Evolutionary conservation across 2,888 invertebrate species (phyloP).

Genomic region (Alentia gelatinosa): DNA sequence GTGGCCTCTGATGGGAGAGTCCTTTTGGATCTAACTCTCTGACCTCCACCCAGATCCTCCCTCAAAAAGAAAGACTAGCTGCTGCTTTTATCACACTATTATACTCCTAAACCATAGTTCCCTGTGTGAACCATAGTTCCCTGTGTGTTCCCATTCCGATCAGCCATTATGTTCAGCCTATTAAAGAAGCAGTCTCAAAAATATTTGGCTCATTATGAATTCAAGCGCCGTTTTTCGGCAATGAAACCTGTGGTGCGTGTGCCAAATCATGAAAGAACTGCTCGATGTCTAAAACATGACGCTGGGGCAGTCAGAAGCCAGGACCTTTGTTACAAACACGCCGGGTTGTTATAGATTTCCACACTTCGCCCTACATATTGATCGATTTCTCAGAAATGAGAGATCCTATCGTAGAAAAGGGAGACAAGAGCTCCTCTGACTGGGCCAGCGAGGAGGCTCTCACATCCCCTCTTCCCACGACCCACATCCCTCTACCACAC

Average conservation of each 20-base stretch:
- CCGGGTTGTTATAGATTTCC: background rate
- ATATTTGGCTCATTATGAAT: no score
- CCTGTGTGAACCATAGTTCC: no score
- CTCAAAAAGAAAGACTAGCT: no score
- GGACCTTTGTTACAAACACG: background rate
- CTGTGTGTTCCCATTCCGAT: no score
- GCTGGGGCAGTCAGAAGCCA: background rate
- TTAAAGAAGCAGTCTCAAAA: no score
- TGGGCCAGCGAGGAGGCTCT: background rate
- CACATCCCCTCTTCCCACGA: background rate
- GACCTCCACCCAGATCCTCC: no score
- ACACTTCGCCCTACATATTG: background rate
- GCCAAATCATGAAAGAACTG: background rate
- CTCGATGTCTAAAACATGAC: background rate
- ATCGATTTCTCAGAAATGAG: background rate
- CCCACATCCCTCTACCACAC: background rate
- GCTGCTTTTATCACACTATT: no score
- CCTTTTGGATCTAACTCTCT: no score
- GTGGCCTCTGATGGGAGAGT: no score
- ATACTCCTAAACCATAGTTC: no score
- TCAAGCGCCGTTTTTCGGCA: background rate
- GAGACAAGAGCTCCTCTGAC: background rate
- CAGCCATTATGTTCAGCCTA: no score
- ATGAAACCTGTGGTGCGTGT: background rate
- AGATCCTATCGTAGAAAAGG: background rate